Percentiles rank a stretch among this genome's conserved stretches.
phyloP scores from a whole-genome alignment of 2,888 invertebrate genomes.

The Pterostichus madidus region DNA sequence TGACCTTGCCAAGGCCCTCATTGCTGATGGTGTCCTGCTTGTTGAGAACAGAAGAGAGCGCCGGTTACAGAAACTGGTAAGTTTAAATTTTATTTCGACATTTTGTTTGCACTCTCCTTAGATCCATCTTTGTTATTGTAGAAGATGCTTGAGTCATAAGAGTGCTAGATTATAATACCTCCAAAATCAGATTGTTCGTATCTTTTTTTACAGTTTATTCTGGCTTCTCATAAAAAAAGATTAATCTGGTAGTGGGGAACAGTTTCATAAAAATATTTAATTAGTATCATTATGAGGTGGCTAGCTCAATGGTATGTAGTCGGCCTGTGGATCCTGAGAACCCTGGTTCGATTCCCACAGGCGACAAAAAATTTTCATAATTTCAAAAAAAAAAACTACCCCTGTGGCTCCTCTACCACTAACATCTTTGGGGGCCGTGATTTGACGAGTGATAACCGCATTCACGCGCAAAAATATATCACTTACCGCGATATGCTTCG shows the following conservation, averaged over 20 bases:
- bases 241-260: conserved; percentile 40
- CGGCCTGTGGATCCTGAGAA: too few species aligned
- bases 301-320: too few species aligned
- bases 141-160: conserved; percentile 76
- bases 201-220: conserved; percentile 10
- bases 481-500: too few species aligned
- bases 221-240: background rate
- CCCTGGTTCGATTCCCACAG: too few species aligned
- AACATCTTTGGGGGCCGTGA: too few species aligned
- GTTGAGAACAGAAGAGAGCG: conserved; percentile 90
- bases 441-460: too few species aligned
- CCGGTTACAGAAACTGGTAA: conserved; percentile 87
- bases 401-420: too few species aligned
- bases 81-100: conserved; percentile 69
- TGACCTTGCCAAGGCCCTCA: conserved; percentile 88
- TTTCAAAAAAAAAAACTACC: too few species aligned
- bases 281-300: too few species aligned
- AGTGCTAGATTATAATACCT: conserved; percentile 76
- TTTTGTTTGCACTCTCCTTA: conserved; percentile 75
- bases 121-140: conserved; percentile 75
- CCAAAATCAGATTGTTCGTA: conserved; percentile 68
- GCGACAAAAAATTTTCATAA: too few species aligned
- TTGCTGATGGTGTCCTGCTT: conserved; percentile 91
- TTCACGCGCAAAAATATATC: too few species aligned
- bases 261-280: background rate